Evolutionary conservation across 2,888 invertebrate species (phyloP).

Genomic region (Trileptium ribeirensis): DNA sequence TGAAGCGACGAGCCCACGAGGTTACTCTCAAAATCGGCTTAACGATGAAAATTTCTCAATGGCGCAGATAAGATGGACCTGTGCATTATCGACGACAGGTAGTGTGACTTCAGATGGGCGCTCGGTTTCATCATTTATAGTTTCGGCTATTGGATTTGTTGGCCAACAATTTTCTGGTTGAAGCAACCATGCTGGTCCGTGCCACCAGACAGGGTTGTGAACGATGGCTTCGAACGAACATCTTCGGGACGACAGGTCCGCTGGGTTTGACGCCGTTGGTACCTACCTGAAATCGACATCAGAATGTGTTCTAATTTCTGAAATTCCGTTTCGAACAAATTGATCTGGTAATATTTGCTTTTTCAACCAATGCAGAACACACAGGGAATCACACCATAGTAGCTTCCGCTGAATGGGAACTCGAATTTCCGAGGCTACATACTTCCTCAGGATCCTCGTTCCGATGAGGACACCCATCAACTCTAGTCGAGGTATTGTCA

Average conservation of each 20-base stretch:
- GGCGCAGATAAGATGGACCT: too few relatives aligned
- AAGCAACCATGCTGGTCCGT: too few relatives aligned
- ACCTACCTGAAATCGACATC: constrained; percentile 5
- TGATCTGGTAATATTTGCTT: background rate
- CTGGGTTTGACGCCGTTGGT: constrained; percentile 40
- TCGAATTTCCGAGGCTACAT: background rate
- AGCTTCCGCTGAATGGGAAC: background rate
- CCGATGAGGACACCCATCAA: background rate
- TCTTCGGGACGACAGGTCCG: constrained; percentile 29
- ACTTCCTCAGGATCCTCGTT: background rate
- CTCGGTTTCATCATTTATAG: too few relatives aligned
- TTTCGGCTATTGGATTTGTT: too few relatives aligned
- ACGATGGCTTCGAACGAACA: background rate
- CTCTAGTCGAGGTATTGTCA: constrained; percentile 23
- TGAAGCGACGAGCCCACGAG: too few relatives aligned
- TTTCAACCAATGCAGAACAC: background rate
- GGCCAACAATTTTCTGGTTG: too few relatives aligned
- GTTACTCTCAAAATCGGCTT: too few relatives aligned
- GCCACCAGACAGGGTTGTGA: too few relatives aligned
- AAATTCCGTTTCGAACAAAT: constrained; percentile 2
- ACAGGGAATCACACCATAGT: background rate
- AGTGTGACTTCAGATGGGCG: too few relatives aligned
- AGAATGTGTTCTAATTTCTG: background rate
- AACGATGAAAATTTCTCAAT: too few relatives aligned
- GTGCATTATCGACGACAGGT: too few relatives aligned